Evolutionary conservation across 2,113 vertebrate genomes (phyloP), one percentile per base, ranked within the genome.

Genomic region (Corythornis cristatus): DNA sequence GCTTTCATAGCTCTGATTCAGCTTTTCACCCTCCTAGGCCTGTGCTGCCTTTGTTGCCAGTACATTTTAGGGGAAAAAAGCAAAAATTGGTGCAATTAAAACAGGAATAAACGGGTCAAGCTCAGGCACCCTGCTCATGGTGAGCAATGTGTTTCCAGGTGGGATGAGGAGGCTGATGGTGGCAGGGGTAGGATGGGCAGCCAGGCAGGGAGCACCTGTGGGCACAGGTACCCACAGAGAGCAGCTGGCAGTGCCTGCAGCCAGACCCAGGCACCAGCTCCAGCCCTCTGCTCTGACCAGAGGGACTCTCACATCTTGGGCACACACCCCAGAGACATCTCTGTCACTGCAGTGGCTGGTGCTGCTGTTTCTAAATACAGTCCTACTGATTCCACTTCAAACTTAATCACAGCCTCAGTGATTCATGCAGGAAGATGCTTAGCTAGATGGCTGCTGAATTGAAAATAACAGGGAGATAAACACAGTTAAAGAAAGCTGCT

Each of bases 71-170:
- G 61, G 40, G 9, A 50, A 60, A 68, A 51, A 67, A 78, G 43
- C 6, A 26, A 83, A 60, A 60, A 18, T 12, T 15, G 19, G 8
- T 22, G 31, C 20, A 26, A 16, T 46, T 50, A 51, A 53, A 78
- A 80, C 1, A 22, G 71, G 54, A 66, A 28, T 3, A 3, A 8
- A 61, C 43, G 51, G n/a, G 45, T 31, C 16, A 25, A 1, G 29
- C 15, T n/a, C 53, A 37, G 67, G 48, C 26, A 4, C 37, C 33
- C 3, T 25, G 88, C 66, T 74, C 37, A 3, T 5, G 5, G 14
- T 0, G 0, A 46, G 42, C 16, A 3, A 8, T 4, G 1, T 0
- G 5, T 6, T 33, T 3, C 51, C 4, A 14, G 42, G 29, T n/a
- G 68, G 57, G 50, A 64, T 1, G 11, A 13, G 51, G 51, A 2